These are phyloP conservation scores for Sebastes diploproa DNA, from an alignment of 2,797 vertebrate species.

Conservation along the genomic window DNA sequence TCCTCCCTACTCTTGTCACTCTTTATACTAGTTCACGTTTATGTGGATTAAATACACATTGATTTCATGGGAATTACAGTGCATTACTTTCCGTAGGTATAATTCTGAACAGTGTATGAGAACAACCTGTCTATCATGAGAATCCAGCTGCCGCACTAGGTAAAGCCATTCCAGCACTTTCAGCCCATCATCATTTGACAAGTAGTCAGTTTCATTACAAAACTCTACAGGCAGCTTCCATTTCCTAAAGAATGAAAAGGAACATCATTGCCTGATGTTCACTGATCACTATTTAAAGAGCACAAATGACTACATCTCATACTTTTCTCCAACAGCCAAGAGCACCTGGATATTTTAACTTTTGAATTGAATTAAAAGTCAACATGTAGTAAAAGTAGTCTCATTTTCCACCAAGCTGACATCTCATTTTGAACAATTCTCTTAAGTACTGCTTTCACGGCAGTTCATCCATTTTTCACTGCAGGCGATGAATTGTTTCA, in stretches of 20 bases:
- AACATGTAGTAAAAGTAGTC: not conserved
- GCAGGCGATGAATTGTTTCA: not conserved
- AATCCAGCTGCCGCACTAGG: not conserved
- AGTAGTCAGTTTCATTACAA: not conserved
- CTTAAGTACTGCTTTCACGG: not conserved
- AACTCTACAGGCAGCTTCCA: not conserved
- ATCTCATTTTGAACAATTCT: not conserved
- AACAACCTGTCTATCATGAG: too few relatives aligned
- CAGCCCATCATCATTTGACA: not conserved
- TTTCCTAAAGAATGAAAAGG: not conserved
- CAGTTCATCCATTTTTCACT: not conserved
- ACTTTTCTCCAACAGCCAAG: not conserved
- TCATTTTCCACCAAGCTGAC: not conserved
- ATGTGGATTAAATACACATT: too few relatives aligned
- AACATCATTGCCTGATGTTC: not conserved
- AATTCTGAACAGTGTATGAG: too few relatives aligned
- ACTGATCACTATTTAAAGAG: constrained; percentile 32
- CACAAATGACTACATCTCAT: not conserved
- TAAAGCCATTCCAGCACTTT: not conserved
- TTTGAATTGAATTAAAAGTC: not conserved
- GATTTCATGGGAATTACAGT: too few relatives aligned
- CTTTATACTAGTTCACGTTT: too few relatives aligned
- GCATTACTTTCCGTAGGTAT: too few relatives aligned
- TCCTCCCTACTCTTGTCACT: too few relatives aligned
- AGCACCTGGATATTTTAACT: not conserved